Evolutionary conservation across 2,888 invertebrate species (phyloP), one percentile per base, ranked within the genome.

Genomic region (Pterobdella sp.): DNA sequence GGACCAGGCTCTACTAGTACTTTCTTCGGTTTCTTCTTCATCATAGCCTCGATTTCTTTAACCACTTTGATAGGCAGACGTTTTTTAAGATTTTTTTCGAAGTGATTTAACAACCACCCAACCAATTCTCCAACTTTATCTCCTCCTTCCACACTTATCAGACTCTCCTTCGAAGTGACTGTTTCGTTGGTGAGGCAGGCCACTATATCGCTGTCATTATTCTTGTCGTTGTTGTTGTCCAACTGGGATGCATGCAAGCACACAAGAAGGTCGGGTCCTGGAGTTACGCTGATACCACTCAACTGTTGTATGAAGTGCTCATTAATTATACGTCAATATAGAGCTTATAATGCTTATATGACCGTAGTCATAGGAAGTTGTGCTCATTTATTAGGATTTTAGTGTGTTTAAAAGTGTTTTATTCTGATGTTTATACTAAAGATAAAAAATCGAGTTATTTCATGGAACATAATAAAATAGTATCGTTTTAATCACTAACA

Each of bases 191-290:
- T 63, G 36, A 95, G 86, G 0, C 92, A 90, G 78, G 93, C 87
- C 52, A 95, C 92, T 77, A 95, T 87, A n/a, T 56, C 60, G 49
- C 22, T 42, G 49, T 42, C 22, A 22, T 22, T 56, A 26, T 56
- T 56, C 14, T 56, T 56, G 60, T 22, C 26, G 60, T 26, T 56
- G 49, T 42, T 22, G 60, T 56, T 56, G 86, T 96, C 95, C 73
- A 92, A 91, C 26, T 89, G 88, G 69, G 90, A 89, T 68, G 93
- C 89, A 84, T 94, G 93, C 78, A 95, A 87, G 72, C 93, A 90
- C 75, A 92, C 88, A 76, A 96, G 87, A 82, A 94, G 94, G 82
- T 93, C 94, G 74, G 87, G 88, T 2, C 91, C 91, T 37, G 92
- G 90, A 80, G 91, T 92, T 36, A 94, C 88, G 79, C 92, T 92